Evolutionary conservation across 2,888 invertebrate species (phyloP), one percentile per base, ranked within the genome.

Genomic region (Gnatocerus cornutus): DNA sequence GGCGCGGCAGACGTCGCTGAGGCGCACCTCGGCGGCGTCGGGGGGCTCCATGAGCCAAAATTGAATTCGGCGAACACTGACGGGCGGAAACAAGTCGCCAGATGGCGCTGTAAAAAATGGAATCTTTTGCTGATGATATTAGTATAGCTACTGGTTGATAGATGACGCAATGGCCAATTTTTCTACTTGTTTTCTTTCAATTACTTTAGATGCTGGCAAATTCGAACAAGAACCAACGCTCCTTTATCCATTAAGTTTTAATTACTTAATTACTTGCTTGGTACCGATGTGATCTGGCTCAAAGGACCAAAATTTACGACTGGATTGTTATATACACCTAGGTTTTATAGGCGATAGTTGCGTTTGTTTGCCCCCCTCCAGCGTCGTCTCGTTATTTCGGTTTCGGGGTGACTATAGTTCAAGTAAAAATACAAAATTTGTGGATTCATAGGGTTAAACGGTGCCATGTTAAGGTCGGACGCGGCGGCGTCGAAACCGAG

Each of bases 1-100:
- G 1, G 74, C 73, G 5, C 79, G 66, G 46, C 80, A 80, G 21
- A 79, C 70, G 41, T 76, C 76, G 48, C 70, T 73, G 4, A 77
- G 29, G 3, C 30, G 46, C n/a, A 46, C 41, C 37, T 58, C 59
- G 5, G 13, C 21, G 29, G 27, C 3, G 12, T 59, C 53, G 4
- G 14, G 14, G 13, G 41, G 12, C 62, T 59, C 45, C 46, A 45
- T 55, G 3, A 12, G n/a, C n/a, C 37, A 37, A 37, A 37, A 37
- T n/a, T 37, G 1, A 21, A 21, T 21, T 21, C 21, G 2, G 21
- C 2, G 21, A 21, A 21, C 1, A 21, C 21, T 21, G 2, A 21
- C 4, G 4, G 2, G 21, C 21, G 21, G 21, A n/a, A n/a, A n/a
- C n/a, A n/a, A 3, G 21, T 21, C 4, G 21, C 21, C 4, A 21